Evolutionary conservation across 2,888 invertebrate species (phyloP).

Genomic region (Ellobium chinense): DNA sequence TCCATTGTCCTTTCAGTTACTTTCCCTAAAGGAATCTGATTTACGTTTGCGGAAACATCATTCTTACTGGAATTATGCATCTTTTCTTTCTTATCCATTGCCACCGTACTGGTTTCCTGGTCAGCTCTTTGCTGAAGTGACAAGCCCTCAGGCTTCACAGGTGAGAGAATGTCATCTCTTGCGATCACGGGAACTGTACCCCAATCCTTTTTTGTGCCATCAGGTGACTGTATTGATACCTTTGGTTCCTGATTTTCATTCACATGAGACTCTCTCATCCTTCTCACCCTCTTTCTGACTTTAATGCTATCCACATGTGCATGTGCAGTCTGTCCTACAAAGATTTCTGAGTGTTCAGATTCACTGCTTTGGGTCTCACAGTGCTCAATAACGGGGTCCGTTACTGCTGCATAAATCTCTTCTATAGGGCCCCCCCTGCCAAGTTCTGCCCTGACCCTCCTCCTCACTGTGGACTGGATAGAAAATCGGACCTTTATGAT

Average conservation of each 20-base stretch:
- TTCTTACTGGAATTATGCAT: too few species aligned
- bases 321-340: background rate
- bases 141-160: too few species aligned
- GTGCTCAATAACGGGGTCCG: conserved; percentile 9
- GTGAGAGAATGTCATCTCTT: too few species aligned
- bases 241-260: background rate
- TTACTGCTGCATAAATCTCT: conserved; percentile 6
- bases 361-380: background rate
- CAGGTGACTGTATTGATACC: background rate
- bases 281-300: background rate
- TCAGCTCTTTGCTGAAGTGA: too few species aligned
- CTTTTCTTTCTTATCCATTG: too few species aligned
- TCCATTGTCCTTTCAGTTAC: too few species aligned
- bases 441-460: conserved; percentile 15
- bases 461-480: conserved; percentile 48
- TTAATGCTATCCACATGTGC: background rate
- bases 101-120: too few species aligned
- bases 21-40: too few species aligned
- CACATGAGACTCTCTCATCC: background rate
- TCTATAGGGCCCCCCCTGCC: conserved; percentile 24
- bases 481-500: conserved; percentile 48
- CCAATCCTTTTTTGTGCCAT: background rate
- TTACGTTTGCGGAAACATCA: too few species aligned
- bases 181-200: background rate
- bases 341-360: background rate